Evolutionary conservation across 2,888 invertebrate genomes (phyloP).

Genomic region (Diloba caeruleocephala): DNA sequence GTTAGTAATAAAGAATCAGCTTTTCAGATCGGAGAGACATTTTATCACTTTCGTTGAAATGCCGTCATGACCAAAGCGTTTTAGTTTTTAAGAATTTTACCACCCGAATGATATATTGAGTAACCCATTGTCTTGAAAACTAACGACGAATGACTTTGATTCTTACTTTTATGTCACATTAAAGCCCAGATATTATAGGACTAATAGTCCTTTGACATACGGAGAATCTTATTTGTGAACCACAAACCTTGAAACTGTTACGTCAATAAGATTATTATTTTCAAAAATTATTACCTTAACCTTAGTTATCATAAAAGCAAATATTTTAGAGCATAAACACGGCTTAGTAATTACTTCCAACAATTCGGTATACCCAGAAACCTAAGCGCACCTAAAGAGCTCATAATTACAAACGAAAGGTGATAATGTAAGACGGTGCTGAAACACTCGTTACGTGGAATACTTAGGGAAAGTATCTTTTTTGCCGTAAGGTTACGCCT

Average conservation of each 20-base stretch:
- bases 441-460: constrained; percentile 37
- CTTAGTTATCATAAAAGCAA: constrained; percentile 10
- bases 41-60: too few species aligned
- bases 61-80: too few species aligned
- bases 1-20: too few species aligned
- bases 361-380: constrained; percentile 29
- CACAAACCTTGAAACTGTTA: background rate
- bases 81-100: too few species aligned
- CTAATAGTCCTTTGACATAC: too few species aligned
- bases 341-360: constrained; percentile 21
- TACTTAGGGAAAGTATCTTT: constrained; percentile 45
- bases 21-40: too few species aligned
- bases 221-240: too few species aligned
- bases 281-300: background rate
- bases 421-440: constrained; percentile 37
- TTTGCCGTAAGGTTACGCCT: constrained; percentile 35
- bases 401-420: constrained; percentile 29
- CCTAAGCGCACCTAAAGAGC: constrained; percentile 27
- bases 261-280: background rate
- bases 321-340: constrained; percentile 17
- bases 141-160: too few species aligned
- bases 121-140: too few species aligned
- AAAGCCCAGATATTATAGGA: too few species aligned
- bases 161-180: too few species aligned
- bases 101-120: too few species aligned